Conservation (phyloP, 2,113 vertebrate species). For the Ellobius talpinus region DNA sequence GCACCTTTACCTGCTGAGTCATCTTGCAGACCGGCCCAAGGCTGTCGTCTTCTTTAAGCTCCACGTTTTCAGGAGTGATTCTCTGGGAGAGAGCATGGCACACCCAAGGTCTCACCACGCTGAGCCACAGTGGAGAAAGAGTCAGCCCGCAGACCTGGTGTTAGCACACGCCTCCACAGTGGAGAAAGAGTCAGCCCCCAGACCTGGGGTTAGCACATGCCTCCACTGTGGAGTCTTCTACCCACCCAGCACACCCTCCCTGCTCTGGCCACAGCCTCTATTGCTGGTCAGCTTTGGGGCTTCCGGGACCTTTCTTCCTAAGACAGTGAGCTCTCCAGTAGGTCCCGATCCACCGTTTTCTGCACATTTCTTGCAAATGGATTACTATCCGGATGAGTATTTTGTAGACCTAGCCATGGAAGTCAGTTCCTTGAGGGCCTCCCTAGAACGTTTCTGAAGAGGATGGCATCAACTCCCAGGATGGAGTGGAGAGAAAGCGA, state of each 20-base stretch:
- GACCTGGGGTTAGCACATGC: background rate
- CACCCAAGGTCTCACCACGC: background rate
- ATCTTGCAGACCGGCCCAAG: background rate
- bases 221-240: background rate
- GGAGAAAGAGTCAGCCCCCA: background rate
- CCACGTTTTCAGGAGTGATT: conserved; percentile 29
- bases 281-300: background rate
- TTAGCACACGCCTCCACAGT: background rate
- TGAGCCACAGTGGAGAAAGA: background rate
- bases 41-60: background rate
- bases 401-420: background rate
- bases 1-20: background rate
- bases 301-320: background rate
- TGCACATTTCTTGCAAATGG: background rate
- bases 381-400: background rate
- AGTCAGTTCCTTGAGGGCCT: background rate
- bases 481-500: conserved; percentile 58
- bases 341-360: background rate
- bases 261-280: background rate
- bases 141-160: background rate
- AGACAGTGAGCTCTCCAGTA: background rate
- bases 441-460: background rate
- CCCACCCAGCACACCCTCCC: background rate
- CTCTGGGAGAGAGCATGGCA: background rate
- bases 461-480: conserved; percentile 15